A percentile compares a stretch with the other conserved stretches of the same genome.
Evolutionary conservation across 2,888 invertebrate genomes (phyloP).

Genomic region (Ptilodon capucinus): DNA sequence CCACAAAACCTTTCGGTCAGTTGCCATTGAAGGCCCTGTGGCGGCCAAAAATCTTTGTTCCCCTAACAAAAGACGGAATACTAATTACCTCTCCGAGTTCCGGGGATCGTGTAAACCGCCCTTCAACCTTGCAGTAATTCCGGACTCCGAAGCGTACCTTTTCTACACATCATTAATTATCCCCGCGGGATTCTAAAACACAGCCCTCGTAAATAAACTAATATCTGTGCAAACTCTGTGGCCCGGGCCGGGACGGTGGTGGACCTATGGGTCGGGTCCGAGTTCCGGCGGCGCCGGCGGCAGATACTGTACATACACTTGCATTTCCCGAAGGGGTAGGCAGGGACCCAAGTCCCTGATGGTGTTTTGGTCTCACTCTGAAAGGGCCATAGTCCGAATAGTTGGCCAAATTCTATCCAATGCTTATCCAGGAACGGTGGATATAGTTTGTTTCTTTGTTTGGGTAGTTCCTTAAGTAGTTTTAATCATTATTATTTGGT

Average conservation of each 20-base stretch:
- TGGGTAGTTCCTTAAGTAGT: no score
- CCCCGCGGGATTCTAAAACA: slow-evolving; percentile 17
- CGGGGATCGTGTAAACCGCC: neutral
- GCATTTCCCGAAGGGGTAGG: no score
- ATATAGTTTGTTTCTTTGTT: no score
- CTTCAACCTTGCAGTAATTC: neutral
- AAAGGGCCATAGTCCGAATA: no score
- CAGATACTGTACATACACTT: no score
- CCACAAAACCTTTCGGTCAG: no score
- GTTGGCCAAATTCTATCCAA: no score
- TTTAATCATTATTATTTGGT: no score
- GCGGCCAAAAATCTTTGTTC: neutral
- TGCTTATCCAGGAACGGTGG: no score
- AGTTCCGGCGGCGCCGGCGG: neutral
- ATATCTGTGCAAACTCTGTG: slow-evolving; percentile 8
- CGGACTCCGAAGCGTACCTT: neutral
- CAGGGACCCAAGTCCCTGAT: no score
- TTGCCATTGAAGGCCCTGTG: no score
- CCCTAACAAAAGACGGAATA: neutral
- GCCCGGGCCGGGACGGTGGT: neutral
- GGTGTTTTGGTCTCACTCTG: no score
- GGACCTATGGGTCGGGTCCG: neutral
- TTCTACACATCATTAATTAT: slow-evolving; percentile 20
- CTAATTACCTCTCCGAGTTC: neutral
- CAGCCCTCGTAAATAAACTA: slow-evolving; percentile 29